Percentiles rank a stretch among this genome's conserved stretches.
phyloP scores from a whole-genome alignment of 2,888 invertebrate species.

The Eupithecia inturbata region DNA sequence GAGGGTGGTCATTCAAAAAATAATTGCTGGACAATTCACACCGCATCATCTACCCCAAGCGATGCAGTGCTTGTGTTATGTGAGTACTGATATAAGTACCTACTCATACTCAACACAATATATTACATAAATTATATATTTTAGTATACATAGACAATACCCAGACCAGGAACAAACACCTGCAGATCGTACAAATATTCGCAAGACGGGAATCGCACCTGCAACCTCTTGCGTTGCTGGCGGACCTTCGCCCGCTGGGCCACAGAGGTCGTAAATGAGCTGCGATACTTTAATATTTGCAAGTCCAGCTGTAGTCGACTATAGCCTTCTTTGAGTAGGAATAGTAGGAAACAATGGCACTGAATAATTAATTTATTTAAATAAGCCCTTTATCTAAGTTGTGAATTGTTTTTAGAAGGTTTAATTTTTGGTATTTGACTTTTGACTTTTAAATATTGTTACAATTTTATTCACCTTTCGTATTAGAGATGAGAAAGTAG shows the following conservation, averaged over 20 bases:
- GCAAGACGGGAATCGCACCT: not conserved
- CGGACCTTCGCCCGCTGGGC: not conserved
- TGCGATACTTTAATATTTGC: not conserved
- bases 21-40: not conserved
- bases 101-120: not conserved
- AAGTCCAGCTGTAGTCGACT: conserved; percentile 11
- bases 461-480: conserved; percentile 26
- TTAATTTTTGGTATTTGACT: conserved; percentile 28
- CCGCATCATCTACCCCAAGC: not conserved
- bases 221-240: not conserved
- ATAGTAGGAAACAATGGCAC: conserved; percentile 35
- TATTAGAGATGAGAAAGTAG: not conserved
- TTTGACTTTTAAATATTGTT: conserved; percentile 24
- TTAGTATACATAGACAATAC: not conserved
- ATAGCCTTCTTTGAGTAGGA: conserved; percentile 22
- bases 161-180: not conserved
- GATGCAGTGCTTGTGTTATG: too few relatives aligned
- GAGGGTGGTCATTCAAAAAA: not conserved
- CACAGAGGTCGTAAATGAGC: not conserved
- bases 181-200: too few relatives aligned
- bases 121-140: too few relatives aligned
- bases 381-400: conserved; percentile 30
- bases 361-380: conserved; percentile 36
- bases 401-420: conserved; percentile 25
- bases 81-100: too few relatives aligned